A percentile compares a stretch with the other conserved stretches of the same genome.
Evolutionary conservation across 2,113 vertebrate species (phyloP).

Genomic region (Merops nubicus): DNA sequence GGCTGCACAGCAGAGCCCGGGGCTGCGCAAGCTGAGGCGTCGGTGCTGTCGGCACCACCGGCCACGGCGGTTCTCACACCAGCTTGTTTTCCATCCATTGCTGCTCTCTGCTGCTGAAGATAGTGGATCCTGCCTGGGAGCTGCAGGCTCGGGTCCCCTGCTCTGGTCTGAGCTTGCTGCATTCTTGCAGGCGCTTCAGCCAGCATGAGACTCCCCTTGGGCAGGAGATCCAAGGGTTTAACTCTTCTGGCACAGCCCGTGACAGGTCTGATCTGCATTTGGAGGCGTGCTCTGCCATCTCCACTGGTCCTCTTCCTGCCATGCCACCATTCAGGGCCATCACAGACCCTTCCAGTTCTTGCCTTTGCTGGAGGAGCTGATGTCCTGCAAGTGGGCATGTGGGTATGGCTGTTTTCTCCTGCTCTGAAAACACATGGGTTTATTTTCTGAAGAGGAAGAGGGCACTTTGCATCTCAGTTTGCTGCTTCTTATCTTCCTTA

Average conservation of each 20-base stretch:
- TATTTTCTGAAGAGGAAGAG: not conserved
- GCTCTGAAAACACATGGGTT: not conserved
- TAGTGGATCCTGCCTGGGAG: not conserved
- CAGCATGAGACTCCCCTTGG: fast-evolving
- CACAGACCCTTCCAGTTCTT: not conserved
- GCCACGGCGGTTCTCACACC: not conserved
- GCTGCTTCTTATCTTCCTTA: not conserved
- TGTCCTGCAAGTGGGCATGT: not conserved
- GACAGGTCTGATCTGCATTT: not conserved
- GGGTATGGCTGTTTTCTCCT: not conserved
- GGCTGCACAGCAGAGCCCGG: not conserved
- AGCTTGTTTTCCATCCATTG: not conserved
- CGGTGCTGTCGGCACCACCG: not conserved
- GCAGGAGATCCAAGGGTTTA: not conserved
- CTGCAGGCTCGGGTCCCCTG: not conserved
- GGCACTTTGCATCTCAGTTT: not conserved
- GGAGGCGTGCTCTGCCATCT: not conserved
- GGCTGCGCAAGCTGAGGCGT: not conserved
- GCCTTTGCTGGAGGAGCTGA: not conserved
- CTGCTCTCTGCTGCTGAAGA: not conserved
- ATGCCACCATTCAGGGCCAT: not conserved
- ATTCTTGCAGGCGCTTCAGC: not conserved
- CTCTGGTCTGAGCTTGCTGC: not conserved
- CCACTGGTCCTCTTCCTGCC: not conserved
- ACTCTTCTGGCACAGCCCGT: not conserved